Percentiles rank a stretch among this genome's conserved stretches.
Evolutionary conservation across 2,888 invertebrate genomes (phyloP).

Genomic region (Epicampocera succincta): DNA sequence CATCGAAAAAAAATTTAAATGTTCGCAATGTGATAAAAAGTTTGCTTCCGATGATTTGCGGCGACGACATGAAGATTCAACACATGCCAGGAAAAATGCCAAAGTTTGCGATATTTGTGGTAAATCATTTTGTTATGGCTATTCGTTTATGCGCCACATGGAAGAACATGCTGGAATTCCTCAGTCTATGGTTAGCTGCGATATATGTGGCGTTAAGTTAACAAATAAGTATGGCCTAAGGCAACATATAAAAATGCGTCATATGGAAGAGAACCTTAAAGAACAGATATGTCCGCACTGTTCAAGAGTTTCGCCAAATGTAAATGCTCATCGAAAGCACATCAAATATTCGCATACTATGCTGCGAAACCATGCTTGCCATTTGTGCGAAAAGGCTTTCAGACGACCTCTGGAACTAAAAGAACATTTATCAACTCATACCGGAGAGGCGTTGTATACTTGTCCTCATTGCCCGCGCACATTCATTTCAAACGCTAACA

Average conservation of each 20-base stretch:
- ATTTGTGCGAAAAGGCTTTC: conserved; percentile 79
- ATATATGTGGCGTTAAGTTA: conserved; percentile 76
- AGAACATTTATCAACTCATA: conserved; percentile 64
- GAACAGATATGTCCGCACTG: conserved; percentile 77
- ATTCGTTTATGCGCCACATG: conserved; percentile 77
- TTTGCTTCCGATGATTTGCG: conserved; percentile 44
- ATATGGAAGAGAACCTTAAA: conserved; percentile 74
- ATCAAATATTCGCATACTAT: conserved; percentile 77
- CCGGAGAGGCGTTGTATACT: conserved; percentile 60
- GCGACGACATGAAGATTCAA: conserved; percentile 67
- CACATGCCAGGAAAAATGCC: conserved; percentile 77
- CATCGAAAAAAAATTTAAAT: conserved; percentile 75
- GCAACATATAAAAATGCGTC: conserved; percentile 79
- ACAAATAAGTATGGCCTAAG: conserved; percentile 77
- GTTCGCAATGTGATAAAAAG: conserved; percentile 74
- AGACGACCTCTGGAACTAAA: conserved; percentile 72
- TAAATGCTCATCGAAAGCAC: conserved; percentile 76
- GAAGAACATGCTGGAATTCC: conserved; percentile 76
- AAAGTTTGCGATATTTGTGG: conserved; percentile 80
- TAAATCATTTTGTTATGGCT: conserved; percentile 76
- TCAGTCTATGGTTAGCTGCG: conserved; percentile 74
- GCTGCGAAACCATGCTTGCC: conserved; percentile 77
- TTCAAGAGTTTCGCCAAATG: conserved; percentile 76
- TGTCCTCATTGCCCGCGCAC: conserved; percentile 62
- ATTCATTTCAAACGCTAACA: conserved; percentile 59